A percentile compares a stretch with the other conserved stretches of the same genome.
Evolutionary conservation across 2,797 vertebrate genomes (phyloP).

Genomic region (Orientallactaga sibirica): DNA sequence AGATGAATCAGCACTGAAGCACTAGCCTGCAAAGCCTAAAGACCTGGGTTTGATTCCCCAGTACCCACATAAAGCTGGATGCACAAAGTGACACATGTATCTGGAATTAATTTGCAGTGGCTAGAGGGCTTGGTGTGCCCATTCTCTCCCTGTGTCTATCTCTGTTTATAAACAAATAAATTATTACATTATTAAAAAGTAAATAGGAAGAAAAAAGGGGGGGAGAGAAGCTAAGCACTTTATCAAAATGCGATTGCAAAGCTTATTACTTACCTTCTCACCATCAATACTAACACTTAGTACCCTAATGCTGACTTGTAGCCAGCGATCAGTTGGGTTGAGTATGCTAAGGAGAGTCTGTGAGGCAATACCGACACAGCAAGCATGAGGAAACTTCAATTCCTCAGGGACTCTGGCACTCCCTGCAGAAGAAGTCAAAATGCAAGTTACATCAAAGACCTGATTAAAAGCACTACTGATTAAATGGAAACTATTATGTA

Average conservation of each 20-base stretch:
- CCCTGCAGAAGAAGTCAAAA: slow-evolving; percentile 85
- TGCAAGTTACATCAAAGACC: background rate
- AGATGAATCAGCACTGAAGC: no score
- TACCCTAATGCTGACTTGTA: slow-evolving; percentile 93
- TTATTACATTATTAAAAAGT: background rate
- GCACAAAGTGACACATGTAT: no score
- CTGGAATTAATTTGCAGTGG: no score
- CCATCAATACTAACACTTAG: slow-evolving; percentile 93
- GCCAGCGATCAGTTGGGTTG: slow-evolving; percentile 96
- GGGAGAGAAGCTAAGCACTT: slow-evolving; percentile 1
- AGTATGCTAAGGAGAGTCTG: slow-evolving; percentile 94
- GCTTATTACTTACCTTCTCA: slow-evolving; percentile 91
- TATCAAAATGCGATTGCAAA: background rate
- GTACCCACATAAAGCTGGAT: no score
- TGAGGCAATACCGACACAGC: slow-evolving; percentile 97
- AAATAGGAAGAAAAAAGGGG: background rate
- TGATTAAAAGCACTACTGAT: background rate
- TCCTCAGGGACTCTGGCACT: slow-evolving; percentile 95
- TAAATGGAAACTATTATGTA: background rate
- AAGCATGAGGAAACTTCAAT: slow-evolving; percentile 93
- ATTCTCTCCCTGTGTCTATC: no score
- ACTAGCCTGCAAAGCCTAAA: no score
- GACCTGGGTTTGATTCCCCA: no score
- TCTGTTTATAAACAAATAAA: no score
- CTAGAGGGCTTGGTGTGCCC: no score